Conservation (phyloP, 2,113 vertebrate genomes). For the Scytalopus superciliaris region DNA sequence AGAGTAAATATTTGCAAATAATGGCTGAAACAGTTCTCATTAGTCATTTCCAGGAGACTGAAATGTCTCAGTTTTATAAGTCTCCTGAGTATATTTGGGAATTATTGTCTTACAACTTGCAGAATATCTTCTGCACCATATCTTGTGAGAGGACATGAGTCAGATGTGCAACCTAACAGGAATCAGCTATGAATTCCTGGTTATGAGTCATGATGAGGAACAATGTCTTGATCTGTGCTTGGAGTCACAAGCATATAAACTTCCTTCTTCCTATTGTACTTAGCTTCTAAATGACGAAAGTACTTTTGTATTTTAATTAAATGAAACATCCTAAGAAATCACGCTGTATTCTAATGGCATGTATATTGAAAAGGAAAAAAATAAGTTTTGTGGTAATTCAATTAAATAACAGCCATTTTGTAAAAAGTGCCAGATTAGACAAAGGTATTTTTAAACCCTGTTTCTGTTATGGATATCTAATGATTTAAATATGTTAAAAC, state of each 20-base stretch:
- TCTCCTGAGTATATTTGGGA: conserved; percentile 3
- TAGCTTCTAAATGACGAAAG: conserved; percentile 10
- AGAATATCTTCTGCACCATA: background rate
- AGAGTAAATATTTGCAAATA: background rate
- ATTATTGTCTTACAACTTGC: background rate
- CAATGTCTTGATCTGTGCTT: conserved; percentile 45
- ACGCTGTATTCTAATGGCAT: background rate
- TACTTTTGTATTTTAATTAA: conserved; percentile 16
- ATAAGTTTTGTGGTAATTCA: conserved; percentile 1
- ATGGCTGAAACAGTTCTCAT: background rate
- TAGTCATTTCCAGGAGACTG: conserved; percentile 17
- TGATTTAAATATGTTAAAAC: background rate
- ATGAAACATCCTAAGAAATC: background rate
- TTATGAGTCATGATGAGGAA: conserved; percentile 48
- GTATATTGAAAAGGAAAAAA: background rate
- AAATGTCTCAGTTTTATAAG: background rate
- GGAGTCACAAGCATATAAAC: conserved; percentile 19
- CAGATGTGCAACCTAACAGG: conserved; percentile 53
- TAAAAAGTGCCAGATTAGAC: background rate
- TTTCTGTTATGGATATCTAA: background rate
- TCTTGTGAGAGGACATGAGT: conserved; percentile 53
- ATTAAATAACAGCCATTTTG: background rate
- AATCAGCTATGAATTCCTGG: conserved; percentile 62
- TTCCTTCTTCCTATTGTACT: conserved; percentile 65
- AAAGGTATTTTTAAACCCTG: background rate